Base-by-base conservation (phyloP, 2,797 vertebrate genomes). In the Acanthurus lineatus region DNA sequence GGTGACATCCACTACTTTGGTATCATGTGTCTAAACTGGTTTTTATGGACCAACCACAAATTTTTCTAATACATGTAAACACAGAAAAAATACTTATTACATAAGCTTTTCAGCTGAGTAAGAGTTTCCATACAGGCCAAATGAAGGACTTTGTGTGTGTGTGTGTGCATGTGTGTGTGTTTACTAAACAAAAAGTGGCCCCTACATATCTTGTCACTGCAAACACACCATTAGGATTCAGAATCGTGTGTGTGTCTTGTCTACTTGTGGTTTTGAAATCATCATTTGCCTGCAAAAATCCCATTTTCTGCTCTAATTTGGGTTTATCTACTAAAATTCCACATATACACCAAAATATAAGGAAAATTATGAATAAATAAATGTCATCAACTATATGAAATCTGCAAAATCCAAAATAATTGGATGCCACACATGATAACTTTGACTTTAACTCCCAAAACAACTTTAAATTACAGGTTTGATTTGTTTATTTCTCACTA, bases 111-210 rank as follows among this genome's bases (percentile, higher is more conserved):
- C 3, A 61, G 20, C 6, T 61, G 66, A 73, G 66, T 51, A 67
- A 69, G 25, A 72, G 67, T 79, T 87, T 86, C 69, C 70, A 77
- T 82, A 53, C 28, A 38, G 73, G 22, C 47, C 48, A 60, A 12
- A 65, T 61, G 60, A 75, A 25, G 38, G 42, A 17, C 20, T 48
- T 14, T 73, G 25, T 59, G 53, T 32, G 28, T 59, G 53, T 32
- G 28, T 4, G 7, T 35, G 51, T 44, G 10, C 56, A 28, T 62
- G 10, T 88, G 71, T 86, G 44, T 66, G 14, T 88, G 71, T 87
- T 79, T 86, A 77, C 68, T 57, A 82, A 87, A 88, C 82, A 35
- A 84, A 11, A 17, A 1, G 19, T 67, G 66, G 53, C 32, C 12
- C 44, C 47, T 54, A 57, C 10, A 35, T 71, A 74, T 76, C 65